phyloP scores from a whole-genome alignment of 2,113 vertebrate species.

The Cathartes aura region DNA sequence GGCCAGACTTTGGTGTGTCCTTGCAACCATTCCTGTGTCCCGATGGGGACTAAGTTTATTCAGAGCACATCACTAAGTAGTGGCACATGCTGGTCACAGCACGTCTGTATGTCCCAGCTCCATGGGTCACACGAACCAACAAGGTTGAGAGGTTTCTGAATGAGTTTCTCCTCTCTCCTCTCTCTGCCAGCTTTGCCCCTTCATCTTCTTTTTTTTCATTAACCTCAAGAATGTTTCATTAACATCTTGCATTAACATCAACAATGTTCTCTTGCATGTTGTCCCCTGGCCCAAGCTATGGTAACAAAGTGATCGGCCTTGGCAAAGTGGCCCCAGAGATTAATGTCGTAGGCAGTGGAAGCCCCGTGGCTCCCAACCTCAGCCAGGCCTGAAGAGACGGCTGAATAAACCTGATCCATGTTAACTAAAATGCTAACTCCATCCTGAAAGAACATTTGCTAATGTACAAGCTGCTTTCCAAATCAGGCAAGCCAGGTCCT shows the following conservation, averaged over 20 bases:
- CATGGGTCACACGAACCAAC: neutral
- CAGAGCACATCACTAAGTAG: neutral
- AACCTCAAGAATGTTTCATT: neutral
- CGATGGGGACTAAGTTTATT: neutral
- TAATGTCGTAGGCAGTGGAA: neutral
- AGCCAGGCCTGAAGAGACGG: neutral
- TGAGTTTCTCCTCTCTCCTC: neutral
- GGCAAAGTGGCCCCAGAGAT: neutral
- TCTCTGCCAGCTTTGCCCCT: neutral
- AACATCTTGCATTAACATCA: neutral
- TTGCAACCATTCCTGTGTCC: neutral
- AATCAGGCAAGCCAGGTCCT: neutral
- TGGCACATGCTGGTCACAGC: neutral
- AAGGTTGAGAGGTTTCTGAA: neutral
- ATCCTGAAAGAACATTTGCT: neutral
- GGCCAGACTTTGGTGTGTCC: neutral
- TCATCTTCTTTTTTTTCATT: neutral
- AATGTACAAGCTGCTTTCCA: neutral
- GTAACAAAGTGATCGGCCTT: neutral
- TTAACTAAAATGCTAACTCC: neutral
- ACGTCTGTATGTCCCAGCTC: neutral
- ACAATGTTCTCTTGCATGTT: neutral
- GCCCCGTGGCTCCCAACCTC: neutral
- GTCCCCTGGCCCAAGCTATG: neutral
- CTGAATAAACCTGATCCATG: neutral